Percentiles rank a stretch among this genome's conserved stretches.
Evolutionary conservation across 2,888 invertebrate species (phyloP).

Genomic region (Dorcus hopei): DNA sequence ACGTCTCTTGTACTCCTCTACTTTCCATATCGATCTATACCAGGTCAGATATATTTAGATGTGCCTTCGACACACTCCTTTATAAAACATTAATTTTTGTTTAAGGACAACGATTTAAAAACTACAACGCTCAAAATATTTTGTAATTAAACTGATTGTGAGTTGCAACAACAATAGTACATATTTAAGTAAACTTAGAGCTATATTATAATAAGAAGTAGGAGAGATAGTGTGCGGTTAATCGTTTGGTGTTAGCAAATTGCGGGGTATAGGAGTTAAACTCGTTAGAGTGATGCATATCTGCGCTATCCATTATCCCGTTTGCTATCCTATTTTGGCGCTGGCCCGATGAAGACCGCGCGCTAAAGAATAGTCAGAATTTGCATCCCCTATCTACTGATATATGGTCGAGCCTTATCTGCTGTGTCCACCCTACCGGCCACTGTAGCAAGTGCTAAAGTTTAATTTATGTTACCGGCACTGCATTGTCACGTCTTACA

Average conservation of each 20-base stretch:
- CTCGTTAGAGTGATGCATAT: slow-evolving; percentile 33
- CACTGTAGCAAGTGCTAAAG: slow-evolving; percentile 49
- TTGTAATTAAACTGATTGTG: no score
- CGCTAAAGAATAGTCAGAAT: slow-evolving; percentile 43
- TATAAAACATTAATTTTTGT: no score
- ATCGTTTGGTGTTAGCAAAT: background rate
- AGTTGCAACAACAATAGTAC: no score
- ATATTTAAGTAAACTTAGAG: no score
- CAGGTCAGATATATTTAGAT: background rate
- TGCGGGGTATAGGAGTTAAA: slow-evolving; percentile 16
- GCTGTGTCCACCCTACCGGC: slow-evolving; percentile 49
- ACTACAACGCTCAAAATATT: no score
- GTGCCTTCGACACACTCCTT: background rate
- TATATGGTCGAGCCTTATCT: slow-evolving; percentile 50
- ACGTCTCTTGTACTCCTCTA: background rate
- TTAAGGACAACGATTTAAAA: no score
- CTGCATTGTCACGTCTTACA: slow-evolving; percentile 52
- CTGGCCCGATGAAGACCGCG: slow-evolving; percentile 43
- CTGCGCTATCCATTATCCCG: slow-evolving; percentile 30
- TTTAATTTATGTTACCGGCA: slow-evolving; percentile 50
- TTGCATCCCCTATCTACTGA: slow-evolving; percentile 45
- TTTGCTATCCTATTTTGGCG: slow-evolving; percentile 23
- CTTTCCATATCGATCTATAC: background rate
- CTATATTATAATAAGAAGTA: no score
- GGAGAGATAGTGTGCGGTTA: background rate